Evolutionary conservation across 2,113 vertebrate genomes (phyloP).

Genomic region (Crotophaga sulcirostris): DNA sequence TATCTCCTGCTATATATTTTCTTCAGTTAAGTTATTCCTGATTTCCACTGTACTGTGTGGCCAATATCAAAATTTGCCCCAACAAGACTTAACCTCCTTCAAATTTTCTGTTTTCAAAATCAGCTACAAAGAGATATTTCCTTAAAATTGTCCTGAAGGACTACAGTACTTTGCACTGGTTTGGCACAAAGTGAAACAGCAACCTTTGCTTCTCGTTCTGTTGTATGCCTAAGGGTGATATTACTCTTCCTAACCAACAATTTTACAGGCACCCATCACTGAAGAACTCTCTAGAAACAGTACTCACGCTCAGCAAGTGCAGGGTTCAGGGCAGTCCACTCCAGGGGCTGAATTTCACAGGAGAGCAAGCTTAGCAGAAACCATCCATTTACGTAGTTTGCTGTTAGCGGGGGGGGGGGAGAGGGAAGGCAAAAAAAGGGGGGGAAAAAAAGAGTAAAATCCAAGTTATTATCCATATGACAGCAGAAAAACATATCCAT

Average conservation of each 20-base stretch:
- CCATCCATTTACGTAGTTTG: not conserved
- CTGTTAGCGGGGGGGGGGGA: not conserved
- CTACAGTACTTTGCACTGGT: not conserved
- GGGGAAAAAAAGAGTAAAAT: not conserved
- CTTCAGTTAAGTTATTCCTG: not conserved
- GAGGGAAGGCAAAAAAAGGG: too few species aligned
- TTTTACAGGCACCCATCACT: not conserved
- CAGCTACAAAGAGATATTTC: not conserved
- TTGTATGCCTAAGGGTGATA: not conserved
- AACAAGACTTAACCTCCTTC: not conserved
- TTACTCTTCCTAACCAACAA: not conserved
- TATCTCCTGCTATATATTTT: not conserved
- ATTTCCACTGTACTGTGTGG: accelerated
- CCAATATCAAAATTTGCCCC: not conserved
- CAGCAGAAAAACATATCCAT: not conserved
- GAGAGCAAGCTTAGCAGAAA: not conserved
- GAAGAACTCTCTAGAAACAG: not conserved
- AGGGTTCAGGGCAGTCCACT: not conserved
- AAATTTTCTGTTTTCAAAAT: not conserved
- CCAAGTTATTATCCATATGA: not conserved
- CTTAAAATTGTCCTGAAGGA: not conserved
- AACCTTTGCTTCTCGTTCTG: not conserved
- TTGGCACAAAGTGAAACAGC: not conserved
- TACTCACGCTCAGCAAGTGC: not conserved
- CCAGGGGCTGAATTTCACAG: not conserved